phyloP scores from a whole-genome alignment of 2,113 vertebrate species.

The Irena cyanogastra region DNA sequence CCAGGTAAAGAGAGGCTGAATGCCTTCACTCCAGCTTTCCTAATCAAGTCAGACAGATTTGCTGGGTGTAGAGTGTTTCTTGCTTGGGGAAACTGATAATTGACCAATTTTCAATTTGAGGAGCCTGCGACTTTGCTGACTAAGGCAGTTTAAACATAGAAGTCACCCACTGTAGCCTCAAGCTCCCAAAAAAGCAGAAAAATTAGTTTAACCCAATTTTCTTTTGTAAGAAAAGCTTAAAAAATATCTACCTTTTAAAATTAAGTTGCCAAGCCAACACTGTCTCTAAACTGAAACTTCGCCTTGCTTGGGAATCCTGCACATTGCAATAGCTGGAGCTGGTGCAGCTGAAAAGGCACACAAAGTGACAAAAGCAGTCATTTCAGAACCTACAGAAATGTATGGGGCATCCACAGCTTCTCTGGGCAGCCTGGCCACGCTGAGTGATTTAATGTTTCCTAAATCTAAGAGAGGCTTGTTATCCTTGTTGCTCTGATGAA shows the following conservation, averaged over 20 bases:
- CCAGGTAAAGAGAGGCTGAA: neutral
- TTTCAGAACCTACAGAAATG: neutral
- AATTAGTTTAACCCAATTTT: neutral
- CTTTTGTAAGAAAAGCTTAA: conserved; percentile 23
- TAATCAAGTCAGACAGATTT: conserved; percentile 30
- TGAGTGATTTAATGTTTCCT: neutral
- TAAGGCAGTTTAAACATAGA: conserved; percentile 26
- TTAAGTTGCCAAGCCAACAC: conserved; percentile 35
- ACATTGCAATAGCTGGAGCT: neutral
- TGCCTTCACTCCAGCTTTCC: neutral
- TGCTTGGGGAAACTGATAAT: conserved; percentile 24
- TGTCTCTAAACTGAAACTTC: conserved; percentile 9
- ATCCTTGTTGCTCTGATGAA: neutral
- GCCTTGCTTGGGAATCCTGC: neutral
- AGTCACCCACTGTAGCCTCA: neutral
- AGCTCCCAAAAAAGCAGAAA: neutral
- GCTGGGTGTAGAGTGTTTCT: neutral
- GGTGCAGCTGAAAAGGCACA: neutral
- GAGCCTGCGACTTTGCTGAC: conserved; percentile 4
- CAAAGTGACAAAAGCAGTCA: neutral
- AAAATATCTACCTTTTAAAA: conserved; percentile 24
- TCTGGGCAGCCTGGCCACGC: neutral
- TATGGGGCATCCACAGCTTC: neutral
- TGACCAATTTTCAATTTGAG: neutral
- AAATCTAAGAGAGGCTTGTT: neutral